Conservation (phyloP, 2,888 invertebrate genomes). For the Andrena dorsata region DNA sequence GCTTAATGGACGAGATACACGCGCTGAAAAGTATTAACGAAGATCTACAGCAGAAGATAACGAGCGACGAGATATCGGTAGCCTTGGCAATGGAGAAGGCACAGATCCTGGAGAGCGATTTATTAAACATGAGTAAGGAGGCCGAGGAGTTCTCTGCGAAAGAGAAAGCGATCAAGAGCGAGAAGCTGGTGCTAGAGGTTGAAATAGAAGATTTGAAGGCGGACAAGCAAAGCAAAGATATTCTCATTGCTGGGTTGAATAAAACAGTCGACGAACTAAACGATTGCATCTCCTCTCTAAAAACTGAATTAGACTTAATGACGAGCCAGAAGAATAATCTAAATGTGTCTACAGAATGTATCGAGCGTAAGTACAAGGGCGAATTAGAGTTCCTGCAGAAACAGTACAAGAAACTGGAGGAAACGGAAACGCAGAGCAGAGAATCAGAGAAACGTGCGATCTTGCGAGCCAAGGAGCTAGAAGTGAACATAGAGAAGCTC, state of each 20-base stretch:
- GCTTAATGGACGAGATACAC: conserved; percentile 68
- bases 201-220: conserved; percentile 67
- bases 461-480: conserved; percentile 76
- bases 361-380: conserved; percentile 41
- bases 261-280: conserved; percentile 50
- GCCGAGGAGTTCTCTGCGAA: conserved; percentile 54
- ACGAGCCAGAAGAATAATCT: conserved; percentile 47
- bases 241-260: conserved; percentile 28
- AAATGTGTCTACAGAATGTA: neutral
- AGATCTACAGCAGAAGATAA: conserved; percentile 62
- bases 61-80: conserved; percentile 33
- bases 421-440: conserved; percentile 71
- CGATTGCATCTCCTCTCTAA: conserved; percentile 37
- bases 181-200: conserved; percentile 70
- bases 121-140: conserved; percentile 63
- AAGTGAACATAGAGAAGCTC: conserved; percentile 76
- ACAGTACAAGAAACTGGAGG: conserved; percentile 51
- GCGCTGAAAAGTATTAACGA: conserved; percentile 67
- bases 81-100: conserved; percentile 38
- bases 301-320: conserved; percentile 57
- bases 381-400: conserved; percentile 39
- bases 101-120: conserved; percentile 57
- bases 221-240: conserved; percentile 64
- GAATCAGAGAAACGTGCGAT: conserved; percentile 74
- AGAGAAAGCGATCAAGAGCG: conserved; percentile 60